Percentiles rank a stretch among this genome's conserved stretches.
phyloP scores from a whole-genome alignment of 23 tunicate genomes.

The Corella eumyota region DNA sequence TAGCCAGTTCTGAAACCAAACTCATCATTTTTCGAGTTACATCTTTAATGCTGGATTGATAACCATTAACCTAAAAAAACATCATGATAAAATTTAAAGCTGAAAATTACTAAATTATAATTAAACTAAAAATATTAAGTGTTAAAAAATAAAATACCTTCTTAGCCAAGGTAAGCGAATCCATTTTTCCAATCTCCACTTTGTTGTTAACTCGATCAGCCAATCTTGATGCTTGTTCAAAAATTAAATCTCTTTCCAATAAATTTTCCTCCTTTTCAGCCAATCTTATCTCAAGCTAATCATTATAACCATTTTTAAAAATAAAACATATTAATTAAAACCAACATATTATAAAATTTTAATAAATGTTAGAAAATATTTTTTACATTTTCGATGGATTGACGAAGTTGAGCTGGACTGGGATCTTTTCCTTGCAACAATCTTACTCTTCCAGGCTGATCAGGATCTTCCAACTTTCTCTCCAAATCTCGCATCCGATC shows the following conservation, averaged over 20 bases:
- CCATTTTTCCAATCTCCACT: conserved; percentile 68
- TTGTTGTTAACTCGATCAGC: conserved; percentile 56
- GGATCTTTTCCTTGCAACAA: conserved; percentile 82
- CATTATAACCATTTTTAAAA: not conserved
- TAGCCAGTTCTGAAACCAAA: conserved; percentile 79
- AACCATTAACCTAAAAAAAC: conserved; percentile 53
- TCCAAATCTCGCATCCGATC: conserved; percentile 80
- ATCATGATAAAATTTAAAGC: no score
- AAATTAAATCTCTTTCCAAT: conserved; percentile 76
- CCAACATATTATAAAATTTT: no score
- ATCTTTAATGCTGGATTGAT: conserved; percentile 72
- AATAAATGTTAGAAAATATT: no score
- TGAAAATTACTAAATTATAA: no score
- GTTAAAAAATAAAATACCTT: no score
- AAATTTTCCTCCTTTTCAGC: conserved; percentile 88
- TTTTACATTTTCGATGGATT: conserved; percentile 51
- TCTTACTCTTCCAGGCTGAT: conserved; percentile 63
- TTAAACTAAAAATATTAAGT: no score
- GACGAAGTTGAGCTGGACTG: conserved; percentile 65
- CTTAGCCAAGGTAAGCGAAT: conserved; percentile 72
- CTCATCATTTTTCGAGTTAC: conserved; percentile 90
- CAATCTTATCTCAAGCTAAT: conserved; percentile 82
- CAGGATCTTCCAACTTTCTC: conserved; percentile 74
- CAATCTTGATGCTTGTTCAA: conserved; percentile 66
- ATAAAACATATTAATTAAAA: no score